These are phyloP conservation scores for Eupithecia pulchellata DNA, from an alignment of 2,888 invertebrate genomes.

Conservation along the genomic window DNA sequence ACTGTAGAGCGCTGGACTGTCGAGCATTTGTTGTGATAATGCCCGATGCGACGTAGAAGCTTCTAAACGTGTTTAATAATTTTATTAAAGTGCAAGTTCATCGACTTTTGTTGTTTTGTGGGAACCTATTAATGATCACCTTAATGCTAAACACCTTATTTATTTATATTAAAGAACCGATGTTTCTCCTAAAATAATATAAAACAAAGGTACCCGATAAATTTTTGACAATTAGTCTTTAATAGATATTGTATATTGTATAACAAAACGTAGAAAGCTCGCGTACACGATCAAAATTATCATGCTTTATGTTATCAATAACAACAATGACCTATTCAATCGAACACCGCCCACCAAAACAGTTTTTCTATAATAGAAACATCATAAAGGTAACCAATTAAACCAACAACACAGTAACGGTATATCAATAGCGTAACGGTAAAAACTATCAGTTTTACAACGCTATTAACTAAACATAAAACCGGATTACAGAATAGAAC, in stretches of 20 bases:
- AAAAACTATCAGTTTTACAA: conserved; percentile 48
- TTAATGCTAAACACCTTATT: too few species aligned
- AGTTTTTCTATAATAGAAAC: conserved; percentile 32
- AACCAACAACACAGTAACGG: conserved; percentile 41
- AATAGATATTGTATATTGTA: too few species aligned
- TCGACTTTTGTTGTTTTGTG: not conserved
- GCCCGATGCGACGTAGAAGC: not conserved
- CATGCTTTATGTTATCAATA: not conserved
- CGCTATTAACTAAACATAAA: conserved; percentile 45
- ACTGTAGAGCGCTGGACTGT: too few species aligned
- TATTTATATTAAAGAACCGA: too few species aligned
- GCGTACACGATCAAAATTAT: too few species aligned
- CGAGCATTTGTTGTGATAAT: not conserved
- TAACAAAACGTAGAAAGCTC: too few species aligned
- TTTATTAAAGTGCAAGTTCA: not conserved
- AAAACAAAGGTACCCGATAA: too few species aligned
- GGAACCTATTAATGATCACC: too few species aligned
- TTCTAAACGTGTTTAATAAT: not conserved
- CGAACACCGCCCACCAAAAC: conserved; percentile 18
- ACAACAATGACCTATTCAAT: not conserved
- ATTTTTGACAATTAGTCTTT: too few species aligned
- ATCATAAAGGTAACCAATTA: conserved; percentile 55
- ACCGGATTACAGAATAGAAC: conserved; percentile 15
- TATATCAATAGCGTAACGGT: conserved; percentile 48
- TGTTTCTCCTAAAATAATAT: too few species aligned